These are phyloP conservation scores for Myopa tessellatipennis DNA, from an alignment of 2,888 invertebrate species.

Conservation along the genomic window DNA sequence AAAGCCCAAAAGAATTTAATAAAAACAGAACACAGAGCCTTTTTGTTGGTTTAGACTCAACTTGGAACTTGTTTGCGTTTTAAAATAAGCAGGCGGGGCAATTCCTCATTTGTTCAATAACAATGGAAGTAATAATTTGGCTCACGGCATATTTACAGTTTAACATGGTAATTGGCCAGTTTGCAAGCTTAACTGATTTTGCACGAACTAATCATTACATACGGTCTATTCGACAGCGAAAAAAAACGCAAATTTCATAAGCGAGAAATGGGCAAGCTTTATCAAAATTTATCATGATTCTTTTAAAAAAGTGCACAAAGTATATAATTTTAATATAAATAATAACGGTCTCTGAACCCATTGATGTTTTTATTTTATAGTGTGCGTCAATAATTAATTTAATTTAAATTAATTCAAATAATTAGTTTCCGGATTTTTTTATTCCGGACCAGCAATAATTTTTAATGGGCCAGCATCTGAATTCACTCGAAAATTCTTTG, in stretches of 20 bases:
- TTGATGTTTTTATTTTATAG: no score
- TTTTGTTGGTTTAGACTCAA: constrained; percentile 7
- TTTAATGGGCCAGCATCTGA: not conserved
- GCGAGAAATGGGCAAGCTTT: constrained; percentile 26
- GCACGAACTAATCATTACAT: constrained; percentile 58
- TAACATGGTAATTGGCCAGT: constrained; percentile 49
- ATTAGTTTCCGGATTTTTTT: not conserved
- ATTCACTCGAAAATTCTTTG: not conserved
- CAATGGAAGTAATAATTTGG: constrained; percentile 22
- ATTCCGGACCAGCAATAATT: not conserved
- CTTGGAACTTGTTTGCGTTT: not conserved
- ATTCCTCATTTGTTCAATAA: constrained; percentile 12
- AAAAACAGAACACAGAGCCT: not conserved
- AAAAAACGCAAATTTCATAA: constrained; percentile 21
- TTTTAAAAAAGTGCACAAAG: not conserved
- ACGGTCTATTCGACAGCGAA: constrained; percentile 41
- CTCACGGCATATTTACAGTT: constrained; percentile 6
- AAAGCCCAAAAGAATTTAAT: not conserved
- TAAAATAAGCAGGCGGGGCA: not conserved
- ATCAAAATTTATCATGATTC: not conserved
- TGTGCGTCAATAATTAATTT: no score
- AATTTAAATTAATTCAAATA: no score
- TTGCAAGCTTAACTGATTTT: constrained; percentile 53
- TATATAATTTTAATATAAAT: not conserved
- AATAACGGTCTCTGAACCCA: not conserved